A percentile compares a stretch with the other conserved stretches of the same genome.
These are phyloP conservation scores for Lochmaea crataegi DNA, from an alignment of 2,888 invertebrate species.

Conservation along the genomic window DNA sequence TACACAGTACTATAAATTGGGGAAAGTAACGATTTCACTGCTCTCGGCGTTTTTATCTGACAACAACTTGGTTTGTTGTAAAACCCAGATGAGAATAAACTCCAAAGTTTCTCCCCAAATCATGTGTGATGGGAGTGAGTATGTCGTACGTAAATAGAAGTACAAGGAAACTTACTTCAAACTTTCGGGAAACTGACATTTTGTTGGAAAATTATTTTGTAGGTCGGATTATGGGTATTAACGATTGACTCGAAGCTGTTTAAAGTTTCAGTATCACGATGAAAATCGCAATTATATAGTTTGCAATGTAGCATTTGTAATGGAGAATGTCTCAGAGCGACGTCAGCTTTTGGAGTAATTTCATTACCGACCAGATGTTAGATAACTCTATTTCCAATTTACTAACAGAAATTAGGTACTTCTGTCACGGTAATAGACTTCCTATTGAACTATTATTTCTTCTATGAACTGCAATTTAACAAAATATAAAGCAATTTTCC, in stretches of 20 bases:
- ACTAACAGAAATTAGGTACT: background rate
- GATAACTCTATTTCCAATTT: constrained; percentile 18
- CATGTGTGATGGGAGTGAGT: constrained; percentile 34
- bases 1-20: background rate
- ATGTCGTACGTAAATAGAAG: constrained; percentile 37
- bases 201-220: constrained; percentile 36
- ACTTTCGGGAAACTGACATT: constrained; percentile 34
- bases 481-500: no score
- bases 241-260: constrained; percentile 34
- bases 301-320: constrained; percentile 31
- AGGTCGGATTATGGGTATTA: constrained; percentile 38
- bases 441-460: background rate
- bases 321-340: constrained; percentile 28
- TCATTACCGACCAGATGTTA: constrained; percentile 17
- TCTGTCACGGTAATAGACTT: background rate
- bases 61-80: constrained; percentile 29
- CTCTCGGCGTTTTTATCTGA: constrained; percentile 20
- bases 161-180: constrained; percentile 37
- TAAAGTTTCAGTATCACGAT: constrained; percentile 31
- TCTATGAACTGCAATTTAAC: background rate
- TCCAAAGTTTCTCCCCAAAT: constrained; percentile 32
- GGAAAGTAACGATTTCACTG: background rate
- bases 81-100: constrained; percentile 34
- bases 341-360: constrained; percentile 18
- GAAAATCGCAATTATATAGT: constrained; percentile 36